These are phyloP conservation scores for Aplocera efformata DNA, from an alignment of 2,888 invertebrate species.

Conservation along the genomic window DNA sequence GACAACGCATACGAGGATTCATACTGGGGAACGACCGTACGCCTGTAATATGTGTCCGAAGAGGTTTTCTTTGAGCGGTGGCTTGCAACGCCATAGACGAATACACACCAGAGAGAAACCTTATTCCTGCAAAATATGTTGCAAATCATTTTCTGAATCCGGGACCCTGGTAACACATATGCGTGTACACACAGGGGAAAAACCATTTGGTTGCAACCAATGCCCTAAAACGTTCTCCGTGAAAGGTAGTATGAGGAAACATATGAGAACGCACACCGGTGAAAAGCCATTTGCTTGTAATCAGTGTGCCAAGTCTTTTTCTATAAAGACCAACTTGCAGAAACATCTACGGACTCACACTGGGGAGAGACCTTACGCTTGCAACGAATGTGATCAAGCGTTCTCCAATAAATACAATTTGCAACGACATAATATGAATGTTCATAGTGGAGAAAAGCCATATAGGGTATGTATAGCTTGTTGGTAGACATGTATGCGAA, in stretches of 20 bases:
- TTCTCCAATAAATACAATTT: neutral
- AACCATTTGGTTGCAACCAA: conserved; percentile 1
- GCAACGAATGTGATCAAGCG: conserved; percentile 1
- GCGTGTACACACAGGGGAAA: conserved; percentile 7
- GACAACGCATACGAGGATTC: neutral
- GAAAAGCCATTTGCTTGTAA: too few species aligned
- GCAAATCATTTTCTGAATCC: neutral
- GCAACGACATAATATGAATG: neutral
- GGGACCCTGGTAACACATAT: neutral
- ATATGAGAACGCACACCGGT: too few species aligned
- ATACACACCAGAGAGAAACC: neutral
- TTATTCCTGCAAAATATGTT: neutral
- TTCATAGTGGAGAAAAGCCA: neutral
- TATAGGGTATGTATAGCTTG: neutral
- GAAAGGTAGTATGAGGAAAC: too few species aligned
- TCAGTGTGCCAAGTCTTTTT: too few species aligned
- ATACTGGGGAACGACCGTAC: neutral
- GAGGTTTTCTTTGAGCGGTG: neutral
- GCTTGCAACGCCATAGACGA: neutral
- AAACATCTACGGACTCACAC: too few species aligned
- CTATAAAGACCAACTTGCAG: too few species aligned
- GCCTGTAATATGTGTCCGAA: neutral
- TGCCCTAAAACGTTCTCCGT: neutral
- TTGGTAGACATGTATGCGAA: too few species aligned
- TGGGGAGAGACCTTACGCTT: neutral